Percentiles rank a stretch among this genome's conserved stretches.
Evolutionary conservation across 2,888 invertebrate species (phyloP).

Genomic region (Dexiosoma caninum): DNA sequence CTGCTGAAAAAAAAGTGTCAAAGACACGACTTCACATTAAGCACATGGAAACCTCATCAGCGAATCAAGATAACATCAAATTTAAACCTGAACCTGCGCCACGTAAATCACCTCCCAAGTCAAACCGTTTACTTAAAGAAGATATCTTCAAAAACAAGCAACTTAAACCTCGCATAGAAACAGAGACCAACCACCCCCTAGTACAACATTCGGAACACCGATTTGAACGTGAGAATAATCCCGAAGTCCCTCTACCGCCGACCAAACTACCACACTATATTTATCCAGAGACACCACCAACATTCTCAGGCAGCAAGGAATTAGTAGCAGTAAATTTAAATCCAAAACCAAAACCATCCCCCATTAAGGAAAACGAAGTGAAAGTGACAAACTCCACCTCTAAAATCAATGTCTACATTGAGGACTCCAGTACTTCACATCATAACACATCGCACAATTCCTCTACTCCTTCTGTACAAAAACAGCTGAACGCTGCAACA

Average conservation of each 20-base stretch:
- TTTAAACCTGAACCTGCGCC: constrained; percentile 78
- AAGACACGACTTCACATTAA: constrained; percentile 73
- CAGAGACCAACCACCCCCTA: constrained; percentile 83
- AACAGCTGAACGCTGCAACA: constrained; percentile 81
- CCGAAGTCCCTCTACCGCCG: constrained; percentile 78
- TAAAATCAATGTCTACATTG: constrained; percentile 72
- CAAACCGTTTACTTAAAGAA: constrained; percentile 74
- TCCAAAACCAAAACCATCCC: constrained; percentile 74
- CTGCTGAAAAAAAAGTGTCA: constrained; percentile 70
- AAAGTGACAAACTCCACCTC: constrained; percentile 71
- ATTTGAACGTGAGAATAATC: constrained; percentile 81
- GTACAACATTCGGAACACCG: constrained; percentile 88
- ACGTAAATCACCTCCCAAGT: constrained; percentile 75
- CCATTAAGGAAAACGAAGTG: constrained; percentile 77
- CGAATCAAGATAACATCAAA: constrained; percentile 77
- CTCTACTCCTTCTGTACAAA: constrained; percentile 65
- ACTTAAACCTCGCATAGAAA: constrained; percentile 76
- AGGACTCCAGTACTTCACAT: constrained; percentile 71
- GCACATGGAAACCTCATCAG: constrained; percentile 61
- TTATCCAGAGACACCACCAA: constrained; percentile 79
- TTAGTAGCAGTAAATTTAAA: constrained; percentile 64
- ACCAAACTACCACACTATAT: constrained; percentile 82
- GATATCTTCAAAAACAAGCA: constrained; percentile 80
- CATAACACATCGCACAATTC: constrained; percentile 40
- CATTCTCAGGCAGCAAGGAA: constrained; percentile 71